Conservation (phyloP, 2,797 vertebrate genomes). For the Malurus splendens region DNA sequence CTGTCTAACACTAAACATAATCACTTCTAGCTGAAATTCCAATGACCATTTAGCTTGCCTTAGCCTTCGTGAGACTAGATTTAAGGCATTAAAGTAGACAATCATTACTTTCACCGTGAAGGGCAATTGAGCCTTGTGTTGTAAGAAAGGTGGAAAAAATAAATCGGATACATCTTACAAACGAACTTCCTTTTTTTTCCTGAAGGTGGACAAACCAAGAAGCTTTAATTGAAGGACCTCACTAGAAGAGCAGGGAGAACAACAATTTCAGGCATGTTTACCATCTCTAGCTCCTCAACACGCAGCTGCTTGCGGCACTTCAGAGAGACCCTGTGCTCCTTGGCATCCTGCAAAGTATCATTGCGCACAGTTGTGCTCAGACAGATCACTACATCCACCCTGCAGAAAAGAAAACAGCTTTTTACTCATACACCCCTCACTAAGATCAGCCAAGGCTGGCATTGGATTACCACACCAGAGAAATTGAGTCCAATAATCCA, state of each 20-base stretch:
- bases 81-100: background rate
- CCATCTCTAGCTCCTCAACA: slow-evolving; percentile 97
- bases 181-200: background rate
- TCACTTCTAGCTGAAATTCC: slow-evolving; percentile 8
- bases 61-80: background rate
- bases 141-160: background rate
- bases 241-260: background rate
- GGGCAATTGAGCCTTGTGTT: background rate
- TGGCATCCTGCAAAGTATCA: slow-evolving; percentile 91
- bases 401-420: slow-evolving; percentile 54
- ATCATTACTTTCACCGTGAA: background rate
- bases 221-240: background rate
- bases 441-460: background rate
- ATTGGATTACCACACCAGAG: background rate
- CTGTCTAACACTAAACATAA: background rate
- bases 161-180: background rate
- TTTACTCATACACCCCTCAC: background rate
- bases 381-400: slow-evolving; percentile 96
- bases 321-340: slow-evolving; percentile 91
- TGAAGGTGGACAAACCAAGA: background rate
- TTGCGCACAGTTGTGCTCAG: slow-evolving; percentile 94
- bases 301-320: slow-evolving; percentile 95
- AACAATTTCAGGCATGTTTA: slow-evolving; percentile 53
- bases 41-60: background rate
- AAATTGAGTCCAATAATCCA: background rate